A percentile compares a stretch with the other conserved stretches of the same genome.
Conservation (phyloP, 2,888 invertebrate genomes). For the Mesorhabditis sp. region DNA sequence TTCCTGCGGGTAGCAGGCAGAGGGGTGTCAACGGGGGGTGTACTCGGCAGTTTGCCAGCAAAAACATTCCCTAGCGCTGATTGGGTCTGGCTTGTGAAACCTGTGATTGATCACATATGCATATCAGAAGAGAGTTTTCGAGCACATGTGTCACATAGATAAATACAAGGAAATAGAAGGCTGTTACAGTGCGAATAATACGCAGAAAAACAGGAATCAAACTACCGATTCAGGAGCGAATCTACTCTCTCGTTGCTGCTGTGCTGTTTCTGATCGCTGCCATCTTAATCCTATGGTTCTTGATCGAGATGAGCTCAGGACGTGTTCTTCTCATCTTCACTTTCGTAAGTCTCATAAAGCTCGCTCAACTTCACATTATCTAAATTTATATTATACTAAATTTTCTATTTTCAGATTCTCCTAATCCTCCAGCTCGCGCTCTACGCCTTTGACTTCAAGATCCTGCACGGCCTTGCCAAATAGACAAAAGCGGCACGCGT, state of each 20-base stretch:
- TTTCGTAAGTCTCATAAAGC: not conserved
- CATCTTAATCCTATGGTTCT: conserved; percentile 36
- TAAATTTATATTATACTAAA: not conserved
- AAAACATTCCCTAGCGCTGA: no score
- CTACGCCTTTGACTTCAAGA: not conserved
- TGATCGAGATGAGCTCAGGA: conserved; percentile 6
- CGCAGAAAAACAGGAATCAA: not conserved
- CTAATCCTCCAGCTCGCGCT: not conserved
- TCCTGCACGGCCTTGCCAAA: not conserved
- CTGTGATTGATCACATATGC: no score
- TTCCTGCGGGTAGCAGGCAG: no score
- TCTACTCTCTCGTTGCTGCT: conserved; percentile 35
- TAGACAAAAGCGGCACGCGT: not conserved
- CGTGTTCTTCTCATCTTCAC: not conserved
- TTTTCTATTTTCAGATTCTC: not conserved
- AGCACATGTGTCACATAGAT: no score
- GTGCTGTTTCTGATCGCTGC: conserved; percentile 42
- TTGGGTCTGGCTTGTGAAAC: no score
- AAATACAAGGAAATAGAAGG: no score
- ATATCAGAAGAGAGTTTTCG: no score
- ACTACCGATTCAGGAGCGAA: conserved; percentile 28
- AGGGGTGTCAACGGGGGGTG: no score
- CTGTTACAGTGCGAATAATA: not conserved
- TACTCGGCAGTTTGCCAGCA: no score
- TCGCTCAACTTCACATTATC: no score